Conservation (phyloP, 2,797 vertebrate genomes). For the Nannoperca obscura region DNA sequence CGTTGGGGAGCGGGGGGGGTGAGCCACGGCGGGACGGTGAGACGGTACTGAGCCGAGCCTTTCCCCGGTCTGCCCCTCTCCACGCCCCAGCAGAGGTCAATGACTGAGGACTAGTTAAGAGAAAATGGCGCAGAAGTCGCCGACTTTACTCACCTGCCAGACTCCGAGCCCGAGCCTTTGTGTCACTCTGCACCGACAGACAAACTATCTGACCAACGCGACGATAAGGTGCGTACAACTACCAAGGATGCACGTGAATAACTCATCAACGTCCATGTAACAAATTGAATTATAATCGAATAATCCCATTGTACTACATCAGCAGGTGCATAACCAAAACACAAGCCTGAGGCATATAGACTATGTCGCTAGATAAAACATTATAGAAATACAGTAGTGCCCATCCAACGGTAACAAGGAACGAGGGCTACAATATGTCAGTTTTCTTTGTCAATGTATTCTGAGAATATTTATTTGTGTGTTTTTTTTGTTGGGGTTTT, state of each 20-base stretch:
- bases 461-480: conserved; percentile 81
- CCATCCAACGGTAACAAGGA: conserved; percentile 78
- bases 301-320: conserved; percentile 78
- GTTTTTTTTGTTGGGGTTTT: conserved; percentile 38
- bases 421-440: conserved; percentile 80
- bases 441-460: conserved; percentile 80
- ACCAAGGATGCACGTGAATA: conserved; percentile 80
- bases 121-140: conserved; percentile 59
- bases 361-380: conserved; percentile 80
- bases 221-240: conserved; percentile 66
- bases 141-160: conserved; percentile 77
- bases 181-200: conserved; percentile 70
- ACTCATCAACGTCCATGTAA: conserved; percentile 80
- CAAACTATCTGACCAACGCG: conserved; percentile 66
- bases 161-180: conserved; percentile 78
- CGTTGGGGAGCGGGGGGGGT: conserved; percentile 73
- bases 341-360: conserved; percentile 79
- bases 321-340: conserved; percentile 84
- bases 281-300: conserved; percentile 80
- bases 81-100: conserved; percentile 77
- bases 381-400: conserved; percentile 79
- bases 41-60: conserved; percentile 64
- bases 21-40: conserved; percentile 71
- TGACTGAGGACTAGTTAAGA: conserved; percentile 70
- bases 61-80: conserved; percentile 71